Conservation (phyloP, 92 coral and sea anemone species). For the Parazoanthus darwini region DNA sequence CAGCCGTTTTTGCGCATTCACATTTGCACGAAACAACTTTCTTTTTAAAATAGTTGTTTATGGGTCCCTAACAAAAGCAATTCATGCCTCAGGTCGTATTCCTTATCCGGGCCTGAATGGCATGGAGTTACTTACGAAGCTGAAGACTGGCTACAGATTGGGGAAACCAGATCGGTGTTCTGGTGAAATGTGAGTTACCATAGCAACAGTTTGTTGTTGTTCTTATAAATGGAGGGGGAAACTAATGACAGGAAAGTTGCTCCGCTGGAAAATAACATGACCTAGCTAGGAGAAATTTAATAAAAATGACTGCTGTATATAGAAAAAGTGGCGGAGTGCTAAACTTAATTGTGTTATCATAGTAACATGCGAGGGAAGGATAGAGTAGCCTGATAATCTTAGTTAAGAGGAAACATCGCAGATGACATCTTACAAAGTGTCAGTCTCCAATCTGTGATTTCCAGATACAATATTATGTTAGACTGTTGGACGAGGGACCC, state of each 20-base stretch:
- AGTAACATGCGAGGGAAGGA: no score
- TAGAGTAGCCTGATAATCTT: no score
- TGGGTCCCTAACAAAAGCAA: no score
- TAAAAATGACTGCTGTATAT: no score
- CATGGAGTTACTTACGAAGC: background rate
- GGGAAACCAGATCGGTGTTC: background rate
- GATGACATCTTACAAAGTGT: no score
- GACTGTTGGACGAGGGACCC: background rate
- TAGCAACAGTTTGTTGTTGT: background rate
- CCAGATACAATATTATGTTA: slow-evolving; percentile 1
- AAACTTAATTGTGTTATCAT: no score
- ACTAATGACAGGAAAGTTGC: background rate
- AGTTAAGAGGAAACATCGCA: no score
- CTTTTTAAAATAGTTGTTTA: no score
- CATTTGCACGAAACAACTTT: no score
- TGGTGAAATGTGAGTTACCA: background rate
- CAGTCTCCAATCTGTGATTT: background rate
- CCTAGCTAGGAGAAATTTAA: no score
- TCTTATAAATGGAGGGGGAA: background rate
- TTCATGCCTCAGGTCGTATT: background rate
- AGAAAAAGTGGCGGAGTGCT: no score
- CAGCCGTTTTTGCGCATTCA: no score
- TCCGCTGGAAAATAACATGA: background rate
- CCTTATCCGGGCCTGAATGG: background rate
- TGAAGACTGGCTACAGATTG: background rate